Evolutionary conservation across 1,140 invertebrate genomes (phyloP).

Genomic region (Zaprionus inermis): DNA sequence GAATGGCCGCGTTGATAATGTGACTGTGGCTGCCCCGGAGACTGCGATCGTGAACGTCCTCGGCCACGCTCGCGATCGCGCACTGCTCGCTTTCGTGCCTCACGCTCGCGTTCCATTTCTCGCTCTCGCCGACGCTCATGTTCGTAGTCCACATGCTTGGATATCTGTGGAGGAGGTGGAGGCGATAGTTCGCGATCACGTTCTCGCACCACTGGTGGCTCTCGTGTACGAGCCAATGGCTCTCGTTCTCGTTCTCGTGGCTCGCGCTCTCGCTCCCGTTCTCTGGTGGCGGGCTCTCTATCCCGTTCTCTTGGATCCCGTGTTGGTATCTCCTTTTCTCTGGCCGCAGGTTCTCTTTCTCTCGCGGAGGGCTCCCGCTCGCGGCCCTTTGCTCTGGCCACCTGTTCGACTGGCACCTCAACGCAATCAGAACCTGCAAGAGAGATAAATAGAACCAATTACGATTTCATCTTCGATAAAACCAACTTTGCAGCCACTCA

Average conservation of each 20-base stretch:
- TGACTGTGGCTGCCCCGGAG: conserved; percentile 23
- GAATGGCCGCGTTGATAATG: conserved; percentile 47
- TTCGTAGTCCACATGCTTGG: conserved; percentile 72
- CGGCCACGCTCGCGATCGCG: conserved; percentile 58
- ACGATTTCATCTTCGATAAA: conserved; percentile 24
- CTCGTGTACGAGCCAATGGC: conserved; percentile 39
- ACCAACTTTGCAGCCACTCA: conserved; percentile 23
- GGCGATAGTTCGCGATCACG: conserved; percentile 57
- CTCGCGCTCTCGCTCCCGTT: conserved; percentile 46
- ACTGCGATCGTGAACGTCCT: conserved; percentile 57
- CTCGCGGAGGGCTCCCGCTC: conserved; percentile 36
- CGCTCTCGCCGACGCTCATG: conserved; percentile 65
- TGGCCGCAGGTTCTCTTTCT: conserved; percentile 2
- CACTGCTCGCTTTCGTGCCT: conserved; percentile 54
- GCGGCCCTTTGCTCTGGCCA: conserved; percentile 24
- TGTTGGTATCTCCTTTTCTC: conserved; percentile 16
- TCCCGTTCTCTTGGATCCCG: conserved; percentile 38
- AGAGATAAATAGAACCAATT: not conserved
- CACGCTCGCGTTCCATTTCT: conserved; percentile 66
- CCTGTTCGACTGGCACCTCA: conserved; percentile 66
- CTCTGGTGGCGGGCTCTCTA: conserved; percentile 1
- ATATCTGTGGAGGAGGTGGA: conserved; percentile 72
- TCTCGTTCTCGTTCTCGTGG: conserved; percentile 42
- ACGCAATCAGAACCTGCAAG: conserved; percentile 78
- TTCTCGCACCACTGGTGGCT: conserved; percentile 53